Percentiles rank a stretch among this genome's conserved stretches.
Evolutionary conservation across 2,113 vertebrate species (phyloP).

Genomic region (Orcinus orca): DNA sequence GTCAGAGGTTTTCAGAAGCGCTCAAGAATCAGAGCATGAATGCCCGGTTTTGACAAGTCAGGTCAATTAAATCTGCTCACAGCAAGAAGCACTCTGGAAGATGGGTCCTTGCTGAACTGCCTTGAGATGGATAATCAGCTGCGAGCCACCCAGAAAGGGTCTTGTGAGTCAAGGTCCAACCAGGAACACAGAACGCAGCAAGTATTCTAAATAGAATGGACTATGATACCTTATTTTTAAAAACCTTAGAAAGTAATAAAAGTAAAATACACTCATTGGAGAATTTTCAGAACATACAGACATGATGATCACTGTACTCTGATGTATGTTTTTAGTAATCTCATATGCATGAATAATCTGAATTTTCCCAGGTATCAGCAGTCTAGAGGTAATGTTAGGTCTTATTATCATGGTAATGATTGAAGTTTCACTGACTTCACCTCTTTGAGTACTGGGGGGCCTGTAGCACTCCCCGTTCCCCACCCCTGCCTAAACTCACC

Average conservation of each 20-base stretch:
- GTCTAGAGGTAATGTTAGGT: not conserved
- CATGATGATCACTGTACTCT: not conserved
- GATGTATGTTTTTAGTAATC: not conserved
- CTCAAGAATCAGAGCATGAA: not conserved
- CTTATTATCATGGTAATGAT: not conserved
- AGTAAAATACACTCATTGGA: not conserved
- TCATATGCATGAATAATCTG: not conserved
- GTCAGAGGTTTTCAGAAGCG: not conserved
- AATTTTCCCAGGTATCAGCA: not conserved
- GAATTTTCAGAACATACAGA: not conserved
- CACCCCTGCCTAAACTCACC: not conserved
- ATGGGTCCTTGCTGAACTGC: not conserved
- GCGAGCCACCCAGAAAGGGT: not conserved
- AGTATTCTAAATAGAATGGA: not conserved
- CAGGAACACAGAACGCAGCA: not conserved
- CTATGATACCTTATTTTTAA: not conserved
- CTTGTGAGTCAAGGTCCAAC: not conserved
- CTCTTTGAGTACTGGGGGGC: not conserved
- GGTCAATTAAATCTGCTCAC: not conserved
- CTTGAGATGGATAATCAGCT: not conserved
- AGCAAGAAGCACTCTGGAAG: not conserved
- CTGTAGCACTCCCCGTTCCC: not conserved
- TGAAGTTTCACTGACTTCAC: not conserved
- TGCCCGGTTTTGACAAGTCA: constrained; percentile 32
- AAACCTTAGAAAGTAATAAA: not conserved